Evolutionary conservation across 2,797 vertebrate species (phyloP), one percentile per base, ranked within the genome.

Genomic region (Gallinago nigripennis): DNA sequence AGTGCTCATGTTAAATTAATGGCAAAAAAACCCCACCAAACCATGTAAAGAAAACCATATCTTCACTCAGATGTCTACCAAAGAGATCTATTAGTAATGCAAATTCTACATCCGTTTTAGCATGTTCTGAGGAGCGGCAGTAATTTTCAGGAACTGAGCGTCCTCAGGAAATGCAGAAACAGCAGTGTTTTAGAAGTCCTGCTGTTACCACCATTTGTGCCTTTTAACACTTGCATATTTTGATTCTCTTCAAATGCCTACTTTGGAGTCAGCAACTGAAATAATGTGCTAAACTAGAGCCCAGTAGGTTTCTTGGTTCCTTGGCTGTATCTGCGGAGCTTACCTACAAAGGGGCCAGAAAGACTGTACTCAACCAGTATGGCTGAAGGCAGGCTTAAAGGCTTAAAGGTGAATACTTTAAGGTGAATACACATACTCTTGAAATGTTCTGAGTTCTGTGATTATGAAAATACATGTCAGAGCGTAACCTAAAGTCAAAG

Each of bases 201-300:
- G 48, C 53, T 68, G 18, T 46, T 80, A 20, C 11, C 28, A 37
- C 17, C 4, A 3, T 41, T 82, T 54, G 23, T 72, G 41, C 10
- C 41, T n/a, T 92, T 92, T 78, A 84, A 24, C 12, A 17, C n/a
- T 81, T 57, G 19, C 21, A 31, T 65, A 37, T 88, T 92, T 72
- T 1, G 0, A 15, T 81, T 82, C 8, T 84, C 19, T 63, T 92
- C 23, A 78, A 64, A 57, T 1, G 2, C 19, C 79, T 87, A 21
- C n/a, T 87, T 70, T 15, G 7, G 45, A 89, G 24, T 58, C 65
- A 65, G 33, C 8, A 46, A 56, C 60, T 21, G 53, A 81, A 89
- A 61, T n/a, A 50, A 65, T 24, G 24, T 75, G 60, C 48, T 77
- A 16, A 88, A 50, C 31, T 39, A 50, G 25, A 71, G 31, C 12